Evolutionary conservation across 2,113 vertebrate genomes (phyloP).

Genomic region (Hipposideros armiger): DNA sequence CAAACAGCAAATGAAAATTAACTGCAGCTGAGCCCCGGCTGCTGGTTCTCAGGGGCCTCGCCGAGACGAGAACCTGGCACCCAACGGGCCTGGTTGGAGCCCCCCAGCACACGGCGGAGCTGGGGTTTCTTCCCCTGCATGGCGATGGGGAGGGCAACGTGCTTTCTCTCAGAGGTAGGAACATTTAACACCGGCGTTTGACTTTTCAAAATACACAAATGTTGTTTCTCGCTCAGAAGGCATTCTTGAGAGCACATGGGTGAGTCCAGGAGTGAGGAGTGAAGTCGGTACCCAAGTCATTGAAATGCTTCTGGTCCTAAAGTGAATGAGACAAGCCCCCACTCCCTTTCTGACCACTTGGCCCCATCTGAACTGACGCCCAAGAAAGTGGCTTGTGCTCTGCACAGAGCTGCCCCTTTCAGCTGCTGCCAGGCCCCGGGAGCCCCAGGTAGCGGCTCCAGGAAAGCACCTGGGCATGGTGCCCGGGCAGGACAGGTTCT

Average conservation of each 20-base stretch:
- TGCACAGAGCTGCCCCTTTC: not conserved
- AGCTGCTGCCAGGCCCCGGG: not conserved
- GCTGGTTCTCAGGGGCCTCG: conserved; percentile 75
- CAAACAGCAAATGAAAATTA: conserved; percentile 91
- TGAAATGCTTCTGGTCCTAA: conserved; percentile 52
- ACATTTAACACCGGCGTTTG: conserved; percentile 86
- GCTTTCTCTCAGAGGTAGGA: conserved; percentile 89
- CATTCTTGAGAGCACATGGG: conserved; percentile 80
- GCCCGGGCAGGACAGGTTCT: not conserved
- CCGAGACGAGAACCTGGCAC: conserved; percentile 82
- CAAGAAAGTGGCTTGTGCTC: not conserved
- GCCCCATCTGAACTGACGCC: not conserved
- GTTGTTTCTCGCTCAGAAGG: conserved; percentile 82
- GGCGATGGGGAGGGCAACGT: conserved; percentile 87
- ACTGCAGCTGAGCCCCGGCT: conserved; percentile 88
- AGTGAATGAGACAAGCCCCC: conserved; percentile 1
- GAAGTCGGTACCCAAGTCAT: not conserved
- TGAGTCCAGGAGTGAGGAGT: conserved; percentile 15
- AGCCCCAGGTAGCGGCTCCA: not conserved
- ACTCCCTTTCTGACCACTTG: not conserved
- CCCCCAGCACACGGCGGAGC: conserved; percentile 53
- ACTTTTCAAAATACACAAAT: conserved; percentile 90
- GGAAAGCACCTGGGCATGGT: not conserved
- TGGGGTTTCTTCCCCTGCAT: conserved; percentile 83
- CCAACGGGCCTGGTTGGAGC: conserved; percentile 77